Evolutionary conservation across 1,140 invertebrate genomes (phyloP).

Genomic region (Lucilia sericata): DNA sequence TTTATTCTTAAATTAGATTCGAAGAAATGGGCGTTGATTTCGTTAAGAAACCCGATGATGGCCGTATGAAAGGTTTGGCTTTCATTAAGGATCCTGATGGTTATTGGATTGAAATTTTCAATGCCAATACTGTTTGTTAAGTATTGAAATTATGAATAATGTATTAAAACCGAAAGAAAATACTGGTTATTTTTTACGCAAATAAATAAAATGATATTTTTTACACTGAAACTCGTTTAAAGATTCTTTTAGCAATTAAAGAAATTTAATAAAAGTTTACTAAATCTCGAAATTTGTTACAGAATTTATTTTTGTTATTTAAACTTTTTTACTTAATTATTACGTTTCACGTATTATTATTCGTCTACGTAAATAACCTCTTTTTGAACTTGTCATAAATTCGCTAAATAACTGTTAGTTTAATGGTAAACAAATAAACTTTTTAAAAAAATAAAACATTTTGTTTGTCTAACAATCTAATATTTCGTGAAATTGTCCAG

Average conservation of each 20-base stretch:
- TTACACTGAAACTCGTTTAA: not conserved
- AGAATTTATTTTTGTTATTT: too few relatives aligned
- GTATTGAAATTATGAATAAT: not conserved
- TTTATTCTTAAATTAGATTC: slow-evolving; percentile 71
- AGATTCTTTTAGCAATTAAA: too few relatives aligned
- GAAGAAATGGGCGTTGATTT: slow-evolving; percentile 89
- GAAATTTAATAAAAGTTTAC: too few relatives aligned
- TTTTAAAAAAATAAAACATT: not conserved
- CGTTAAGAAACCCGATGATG: slow-evolving; percentile 89
- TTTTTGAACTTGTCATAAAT: not conserved
- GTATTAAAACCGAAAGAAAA: not conserved
- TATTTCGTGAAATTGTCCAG: not conserved
- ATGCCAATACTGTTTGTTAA: slow-evolving; percentile 69
- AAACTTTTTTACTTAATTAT: too few relatives aligned
- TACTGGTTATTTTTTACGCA: not conserved
- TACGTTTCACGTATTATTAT: not conserved
- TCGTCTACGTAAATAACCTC: not conserved
- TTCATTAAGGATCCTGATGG: slow-evolving; percentile 97
- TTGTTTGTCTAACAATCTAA: not conserved
- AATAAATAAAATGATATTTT: not conserved
- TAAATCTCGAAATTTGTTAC: too few relatives aligned
- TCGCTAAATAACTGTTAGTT: not conserved
- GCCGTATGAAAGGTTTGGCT: slow-evolving; percentile 93
- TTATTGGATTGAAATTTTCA: slow-evolving; percentile 97
- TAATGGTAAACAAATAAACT: not conserved